Evolutionary conservation across 2,797 vertebrate genomes (phyloP), one percentile per base, ranked within the genome.

Genomic region (Cirrhinus mrigala): DNA sequence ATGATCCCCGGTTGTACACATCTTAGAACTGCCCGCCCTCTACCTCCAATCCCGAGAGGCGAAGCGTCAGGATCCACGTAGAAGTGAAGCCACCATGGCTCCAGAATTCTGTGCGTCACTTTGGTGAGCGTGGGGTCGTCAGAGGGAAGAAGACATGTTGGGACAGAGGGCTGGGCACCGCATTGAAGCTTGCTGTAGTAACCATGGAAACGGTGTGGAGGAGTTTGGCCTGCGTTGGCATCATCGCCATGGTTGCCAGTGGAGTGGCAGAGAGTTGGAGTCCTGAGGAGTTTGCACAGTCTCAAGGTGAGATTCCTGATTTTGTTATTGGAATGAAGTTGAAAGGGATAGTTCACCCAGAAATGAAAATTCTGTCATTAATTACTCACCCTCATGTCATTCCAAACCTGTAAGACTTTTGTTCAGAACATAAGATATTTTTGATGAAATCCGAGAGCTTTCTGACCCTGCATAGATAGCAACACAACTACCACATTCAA

Each of bases 141-240:
- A 89, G 91, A 95, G 95, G 96, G 96, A 95, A 95, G 98, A 97
- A 99, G 98, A 98, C 95, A 99, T 99, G 98, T 97, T 96, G 98
- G 97, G 95, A 97, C 97, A 91, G 96, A 93, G 91, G 93, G 92
- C 94, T 90, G 93, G 92, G 93, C 94, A 96, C 94, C 95, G 94
- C 95, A 93, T 94, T 93, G 93, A 96, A 91, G 90, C 95, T 92
- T 94, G 94, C 92, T 92, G 93, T 95, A 92, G 95, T 96, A 95
- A 95, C 94, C 95, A 99, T 99, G 98, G 97, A 97, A 95, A 95
- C 91, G 76, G 94, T 96, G 93, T 96, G 96, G 96, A 97, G 95
- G 94, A 95, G 97, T 91, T 94, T 99, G 93, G 94, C 92, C 79
- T 97, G 97, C 94, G 93, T 96, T 88, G 92, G 97, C 79, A 90